Evolutionary conservation across 2,113 vertebrate species (phyloP).

Genomic region (Collichthys lucidus): DNA sequence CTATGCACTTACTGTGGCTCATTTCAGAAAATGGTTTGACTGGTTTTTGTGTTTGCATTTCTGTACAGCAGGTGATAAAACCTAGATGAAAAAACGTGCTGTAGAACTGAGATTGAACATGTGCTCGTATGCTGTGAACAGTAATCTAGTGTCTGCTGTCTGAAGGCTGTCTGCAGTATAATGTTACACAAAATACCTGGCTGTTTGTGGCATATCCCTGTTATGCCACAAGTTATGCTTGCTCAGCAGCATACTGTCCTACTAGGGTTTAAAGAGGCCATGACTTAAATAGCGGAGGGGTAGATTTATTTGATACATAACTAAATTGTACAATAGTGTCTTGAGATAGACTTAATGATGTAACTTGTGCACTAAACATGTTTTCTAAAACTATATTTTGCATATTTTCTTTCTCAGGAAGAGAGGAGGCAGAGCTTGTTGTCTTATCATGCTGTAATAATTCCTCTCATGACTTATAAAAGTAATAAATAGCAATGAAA

Average conservation of each 20-base stretch:
- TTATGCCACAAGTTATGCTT: conserved; percentile 19
- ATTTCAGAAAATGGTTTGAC: not conserved
- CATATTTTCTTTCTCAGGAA: not conserved
- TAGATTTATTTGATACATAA: conserved; percentile 3
- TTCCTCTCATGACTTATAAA: not conserved
- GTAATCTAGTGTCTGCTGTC: conserved; percentile 23
- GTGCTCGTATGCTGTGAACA: not conserved
- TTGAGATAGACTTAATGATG: not conserved
- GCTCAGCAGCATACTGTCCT: not conserved
- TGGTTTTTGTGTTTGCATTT: not conserved
- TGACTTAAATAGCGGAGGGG: not conserved
- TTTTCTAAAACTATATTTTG: not conserved
- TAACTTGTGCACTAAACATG: not conserved
- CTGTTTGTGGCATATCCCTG: not conserved
- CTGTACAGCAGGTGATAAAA: conserved; percentile 14
- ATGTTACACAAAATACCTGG: conserved; percentile 12
- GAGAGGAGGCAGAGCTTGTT: not conserved
- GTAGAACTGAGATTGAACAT: conserved; percentile 1
- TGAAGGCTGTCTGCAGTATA: conserved; percentile 33
- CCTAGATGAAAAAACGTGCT: not conserved
- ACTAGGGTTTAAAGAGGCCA: not conserved
- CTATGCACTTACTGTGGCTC: too few relatives aligned
- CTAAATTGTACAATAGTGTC: not conserved
- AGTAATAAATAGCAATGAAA: not conserved
- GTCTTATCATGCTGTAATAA: conserved; percentile 24